Evolutionary conservation across 2,888 invertebrate genomes (phyloP).

Genomic region (Watsonalla cultraria): DNA sequence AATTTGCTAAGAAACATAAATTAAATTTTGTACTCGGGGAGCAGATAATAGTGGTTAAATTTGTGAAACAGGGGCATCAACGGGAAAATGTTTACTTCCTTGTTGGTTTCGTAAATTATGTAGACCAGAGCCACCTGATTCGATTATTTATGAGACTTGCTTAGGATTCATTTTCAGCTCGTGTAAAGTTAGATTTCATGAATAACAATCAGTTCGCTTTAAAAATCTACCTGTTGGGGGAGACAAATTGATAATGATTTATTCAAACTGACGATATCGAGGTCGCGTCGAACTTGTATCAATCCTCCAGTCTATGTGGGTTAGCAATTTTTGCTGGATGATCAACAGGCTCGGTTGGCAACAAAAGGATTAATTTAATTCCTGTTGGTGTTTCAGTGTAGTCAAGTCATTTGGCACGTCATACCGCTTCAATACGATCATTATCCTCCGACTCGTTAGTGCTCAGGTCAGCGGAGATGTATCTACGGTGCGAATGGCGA

Average conservation of each 20-base stretch:
- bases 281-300: conserved; percentile 50
- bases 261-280: conserved; percentile 60
- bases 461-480: conserved; percentile 63
- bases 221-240: conserved; percentile 69
- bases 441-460: conserved; percentile 70
- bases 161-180: conserved; percentile 71
- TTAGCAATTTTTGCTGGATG: conserved; percentile 49
- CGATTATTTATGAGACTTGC: conserved; percentile 66
- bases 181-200: conserved; percentile 71
- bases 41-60: neutral
- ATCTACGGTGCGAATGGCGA: conserved; percentile 62
- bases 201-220: conserved; percentile 69
- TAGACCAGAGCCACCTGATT: conserved; percentile 36
- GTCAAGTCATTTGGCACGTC: conserved; percentile 49
- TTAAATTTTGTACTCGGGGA: no score
- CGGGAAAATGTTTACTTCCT: conserved; percentile 19
- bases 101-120: conserved; percentile 38
- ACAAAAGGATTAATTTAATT: conserved; percentile 40
- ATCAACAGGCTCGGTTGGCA: conserved; percentile 36
- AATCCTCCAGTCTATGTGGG: conserved; percentile 53
- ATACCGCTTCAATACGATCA: conserved; percentile 64
- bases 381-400: conserved; percentile 35
- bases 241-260: conserved; percentile 66
- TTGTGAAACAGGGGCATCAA: conserved; percentile 13
- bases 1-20: no score